Base-by-base conservation (phyloP, 2,888 invertebrate genomes). In the Spisula solida region DNA sequence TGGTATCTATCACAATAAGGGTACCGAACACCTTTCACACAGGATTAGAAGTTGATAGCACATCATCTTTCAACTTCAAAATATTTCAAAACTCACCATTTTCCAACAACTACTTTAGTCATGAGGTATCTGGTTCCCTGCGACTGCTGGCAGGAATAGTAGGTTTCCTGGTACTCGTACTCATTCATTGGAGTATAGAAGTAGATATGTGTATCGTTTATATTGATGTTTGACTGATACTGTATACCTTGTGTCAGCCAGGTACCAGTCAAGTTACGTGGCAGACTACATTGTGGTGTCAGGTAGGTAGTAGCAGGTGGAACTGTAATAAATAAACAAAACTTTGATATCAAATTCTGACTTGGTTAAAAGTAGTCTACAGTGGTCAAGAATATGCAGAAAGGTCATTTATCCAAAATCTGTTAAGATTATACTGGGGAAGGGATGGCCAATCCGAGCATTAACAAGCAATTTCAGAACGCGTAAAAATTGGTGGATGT, bases 161-260 rank as follows among this genome's bases (percentile, higher is more conserved):
- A 98, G 0, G 99, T 99, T 97, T 98, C 94, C 93, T 96, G 94
- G 98, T 97, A 96, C 83, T 94, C 95, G 93, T 95, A 96, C 94
- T 98, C 98, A 96, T 99, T 99, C 0, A 99, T 99, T 97, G 98
- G 98, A 97, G 98, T 99, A 0, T 98, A 99, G 97, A 99, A 99
- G 94, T 99, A 98, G 60, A 99, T 99, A 96, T 99, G 99, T 0
- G 99, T 99, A 95, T 99, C 98, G 96, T 99, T 99, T 70, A 99
- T 99, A 6, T 79, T 81, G 51, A 96, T 96, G 48, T 99, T 98
- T 0, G 99, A 99, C 96, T 99, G 99, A 93, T 99, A 98, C 96
- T 99, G 99, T 29, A 93, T 88, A 0, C 99, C 99, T 0, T 99
- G 99, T 95, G 99, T 99, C 84, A 99, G 98, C 99, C 99, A 99